These are phyloP conservation scores for Xenopus laevis DNA, from an alignment of 2,113 vertebrate genomes.

Conservation along the genomic window DNA sequence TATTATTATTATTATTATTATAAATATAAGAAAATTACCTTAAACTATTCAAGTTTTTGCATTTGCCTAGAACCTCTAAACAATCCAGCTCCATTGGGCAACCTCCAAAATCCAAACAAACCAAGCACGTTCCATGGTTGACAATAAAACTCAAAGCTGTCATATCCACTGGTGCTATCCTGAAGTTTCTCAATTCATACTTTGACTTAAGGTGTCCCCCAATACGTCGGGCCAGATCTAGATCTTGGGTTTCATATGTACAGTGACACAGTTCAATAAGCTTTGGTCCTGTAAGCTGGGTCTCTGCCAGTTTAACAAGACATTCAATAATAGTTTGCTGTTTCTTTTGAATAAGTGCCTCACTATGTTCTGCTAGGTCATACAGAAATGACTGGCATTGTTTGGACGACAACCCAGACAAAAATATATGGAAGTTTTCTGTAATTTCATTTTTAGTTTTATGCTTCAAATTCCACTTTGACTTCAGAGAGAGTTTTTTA, in stretches of 20 bases:
- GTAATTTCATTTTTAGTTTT: conserved; percentile 67
- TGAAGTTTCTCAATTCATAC: conserved; percentile 78
- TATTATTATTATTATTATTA: too few species aligned
- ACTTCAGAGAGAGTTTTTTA: conserved; percentile 74
- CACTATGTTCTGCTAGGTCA: conserved; percentile 52
- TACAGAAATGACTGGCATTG: conserved; percentile 64
- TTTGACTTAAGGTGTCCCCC: conserved; percentile 56
- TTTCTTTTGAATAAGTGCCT: conserved; percentile 60
- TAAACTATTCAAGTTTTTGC: conserved; percentile 68
- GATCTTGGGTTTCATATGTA: conserved; percentile 74
- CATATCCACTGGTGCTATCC: conserved; percentile 69
- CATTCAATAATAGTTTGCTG: conserved; percentile 64
- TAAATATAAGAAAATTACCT: conserved; percentile 50
- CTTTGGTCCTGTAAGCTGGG: conserved; percentile 79
- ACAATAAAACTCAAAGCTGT: conserved; percentile 71
- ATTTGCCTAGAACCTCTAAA: conserved; percentile 69
- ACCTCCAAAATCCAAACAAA: conserved; percentile 75
- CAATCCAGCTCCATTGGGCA: conserved; percentile 76
- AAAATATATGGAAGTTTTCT: conserved; percentile 74
- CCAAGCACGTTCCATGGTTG: conserved; percentile 52
- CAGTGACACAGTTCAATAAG: conserved; percentile 79
- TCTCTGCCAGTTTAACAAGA: conserved; percentile 63
- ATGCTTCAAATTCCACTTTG: conserved; percentile 73
- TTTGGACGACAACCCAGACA: conserved; percentile 76
- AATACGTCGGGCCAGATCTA: conserved; percentile 55